These are phyloP conservation scores for Lasiurus cinereus DNA, from an alignment of 2,113 vertebrate species.

Conservation along the genomic window DNA sequence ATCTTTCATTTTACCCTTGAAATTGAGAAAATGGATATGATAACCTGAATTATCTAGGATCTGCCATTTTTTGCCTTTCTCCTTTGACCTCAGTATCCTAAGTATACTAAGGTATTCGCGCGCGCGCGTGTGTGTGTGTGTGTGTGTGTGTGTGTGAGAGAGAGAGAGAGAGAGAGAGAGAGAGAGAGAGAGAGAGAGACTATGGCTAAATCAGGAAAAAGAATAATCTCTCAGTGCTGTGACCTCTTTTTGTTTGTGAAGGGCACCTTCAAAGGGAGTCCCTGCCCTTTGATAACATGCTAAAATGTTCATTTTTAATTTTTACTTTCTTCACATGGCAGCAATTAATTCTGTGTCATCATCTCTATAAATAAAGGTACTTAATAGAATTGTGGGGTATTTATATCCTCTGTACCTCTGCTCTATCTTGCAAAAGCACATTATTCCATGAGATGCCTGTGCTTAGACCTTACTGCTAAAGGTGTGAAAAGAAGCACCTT, in stretches of 20 bases:
- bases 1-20: conserved; percentile 27
- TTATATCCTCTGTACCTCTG: conserved; percentile 80
- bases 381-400: conserved; percentile 74
- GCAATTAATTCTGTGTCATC: conserved; percentile 79
- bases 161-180: neutral
- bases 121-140: neutral
- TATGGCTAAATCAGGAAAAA: neutral
- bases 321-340: conserved; percentile 78
- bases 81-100: conserved; percentile 35
- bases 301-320: conserved; percentile 77
- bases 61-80: conserved; percentile 20
- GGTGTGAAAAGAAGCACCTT: conserved; percentile 46
- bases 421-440: conserved; percentile 70
- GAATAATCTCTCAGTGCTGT: neutral
- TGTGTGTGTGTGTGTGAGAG: neutral
- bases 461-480: conserved; percentile 72
- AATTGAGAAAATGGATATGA: neutral
- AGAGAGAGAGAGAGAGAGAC: neutral
- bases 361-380: conserved; percentile 81
- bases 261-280: conserved; percentile 63
- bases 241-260: conserved; percentile 63
- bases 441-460: conserved; percentile 69
- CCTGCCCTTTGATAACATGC: conserved; percentile 53
- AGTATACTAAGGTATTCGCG: neutral
- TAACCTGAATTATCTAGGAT: neutral